phyloP scores from a whole-genome alignment of 2,797 vertebrate genomes.

The Pelobates cultripes region DNA sequence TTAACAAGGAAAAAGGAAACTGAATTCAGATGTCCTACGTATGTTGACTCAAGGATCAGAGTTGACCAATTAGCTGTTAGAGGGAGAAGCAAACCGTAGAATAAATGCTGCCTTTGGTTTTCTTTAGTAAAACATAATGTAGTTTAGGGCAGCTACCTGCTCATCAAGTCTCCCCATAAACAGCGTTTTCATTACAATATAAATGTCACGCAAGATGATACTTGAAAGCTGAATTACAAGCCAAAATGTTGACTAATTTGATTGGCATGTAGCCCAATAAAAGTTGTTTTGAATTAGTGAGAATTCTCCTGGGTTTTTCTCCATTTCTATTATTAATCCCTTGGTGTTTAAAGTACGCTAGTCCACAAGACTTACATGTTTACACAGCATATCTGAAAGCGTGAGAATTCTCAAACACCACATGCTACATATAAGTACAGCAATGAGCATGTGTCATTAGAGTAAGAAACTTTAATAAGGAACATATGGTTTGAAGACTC shows the following conservation, averaged over 20 bases:
- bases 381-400: too few relatives aligned
- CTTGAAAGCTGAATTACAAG: slow-evolving; percentile 18
- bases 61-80: too few relatives aligned
- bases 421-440: too few relatives aligned
- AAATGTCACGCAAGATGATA: slow-evolving; percentile 21
- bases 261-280: slow-evolving; percentile 38
- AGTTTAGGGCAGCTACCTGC: slow-evolving; percentile 10
- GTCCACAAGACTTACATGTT: not conserved
- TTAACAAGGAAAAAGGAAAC: too few relatives aligned
- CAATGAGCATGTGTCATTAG: too few relatives aligned
- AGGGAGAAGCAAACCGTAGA: not conserved
- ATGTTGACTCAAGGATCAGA: too few relatives aligned
- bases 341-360: not conserved
- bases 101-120: too few relatives aligned
- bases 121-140: too few relatives aligned
- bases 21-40: too few relatives aligned
- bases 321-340: not conserved
- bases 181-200: not conserved
- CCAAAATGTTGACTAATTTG: slow-evolving; percentile 23
- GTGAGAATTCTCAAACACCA: too few relatives aligned
- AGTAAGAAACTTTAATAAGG: too few relatives aligned
- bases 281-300: slow-evolving; percentile 12
- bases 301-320: slow-evolving; percentile 27
- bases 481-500: too few relatives aligned
- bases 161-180: slow-evolving; percentile 14